Percentiles rank a stretch among this genome's conserved stretches.
These are phyloP conservation scores for Pyrrhura leucotis DNA, from an alignment of 2,797 vertebrate species.

Conservation along the genomic window DNA sequence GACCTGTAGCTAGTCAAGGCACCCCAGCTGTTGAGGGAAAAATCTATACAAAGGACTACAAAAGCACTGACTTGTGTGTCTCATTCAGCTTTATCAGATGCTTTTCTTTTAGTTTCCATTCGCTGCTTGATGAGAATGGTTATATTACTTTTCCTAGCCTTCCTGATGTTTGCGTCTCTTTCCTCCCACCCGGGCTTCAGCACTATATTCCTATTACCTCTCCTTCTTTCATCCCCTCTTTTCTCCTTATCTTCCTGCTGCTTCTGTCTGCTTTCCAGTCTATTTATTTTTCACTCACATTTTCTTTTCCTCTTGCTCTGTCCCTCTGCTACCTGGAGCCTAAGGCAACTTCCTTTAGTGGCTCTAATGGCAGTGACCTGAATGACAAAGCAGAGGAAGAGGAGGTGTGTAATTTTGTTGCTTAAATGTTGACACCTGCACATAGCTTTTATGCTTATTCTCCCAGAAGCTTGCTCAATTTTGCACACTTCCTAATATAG, in stretches of 20 bases:
- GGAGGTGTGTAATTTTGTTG: constrained; percentile 87
- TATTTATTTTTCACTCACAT: constrained; percentile 85
- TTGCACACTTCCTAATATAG: constrained; percentile 18
- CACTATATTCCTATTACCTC: constrained; percentile 85
- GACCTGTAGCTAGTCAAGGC: constrained; percentile 13
- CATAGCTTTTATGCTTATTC: constrained; percentile 23
- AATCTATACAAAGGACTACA: constrained; percentile 19
- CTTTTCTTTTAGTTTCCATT: constrained; percentile 72
- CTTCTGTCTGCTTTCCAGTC: constrained; percentile 93
- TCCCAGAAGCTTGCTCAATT: background rate
- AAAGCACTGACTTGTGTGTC: constrained; percentile 58
- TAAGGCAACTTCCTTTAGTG: constrained; percentile 75
- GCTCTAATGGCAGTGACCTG: constrained; percentile 68
- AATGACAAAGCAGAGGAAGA: constrained; percentile 82
- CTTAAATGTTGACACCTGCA: constrained; percentile 67
- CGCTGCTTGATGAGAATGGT: constrained; percentile 79
- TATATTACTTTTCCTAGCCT: constrained; percentile 79
- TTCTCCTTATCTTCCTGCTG: constrained; percentile 88
- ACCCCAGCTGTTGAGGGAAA: constrained; percentile 10
- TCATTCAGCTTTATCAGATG: constrained; percentile 79
- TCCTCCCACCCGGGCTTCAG: constrained; percentile 78
- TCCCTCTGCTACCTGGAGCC: constrained; percentile 92
- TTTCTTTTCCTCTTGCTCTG: constrained; percentile 92
- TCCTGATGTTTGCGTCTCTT: constrained; percentile 78
- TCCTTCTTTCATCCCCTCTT: constrained; percentile 87